Percentiles rank a stretch among this genome's conserved stretches.
These are phyloP conservation scores for Sinella curviseta DNA, from an alignment of 1,140 invertebrate species.

Conservation along the genomic window DNA sequence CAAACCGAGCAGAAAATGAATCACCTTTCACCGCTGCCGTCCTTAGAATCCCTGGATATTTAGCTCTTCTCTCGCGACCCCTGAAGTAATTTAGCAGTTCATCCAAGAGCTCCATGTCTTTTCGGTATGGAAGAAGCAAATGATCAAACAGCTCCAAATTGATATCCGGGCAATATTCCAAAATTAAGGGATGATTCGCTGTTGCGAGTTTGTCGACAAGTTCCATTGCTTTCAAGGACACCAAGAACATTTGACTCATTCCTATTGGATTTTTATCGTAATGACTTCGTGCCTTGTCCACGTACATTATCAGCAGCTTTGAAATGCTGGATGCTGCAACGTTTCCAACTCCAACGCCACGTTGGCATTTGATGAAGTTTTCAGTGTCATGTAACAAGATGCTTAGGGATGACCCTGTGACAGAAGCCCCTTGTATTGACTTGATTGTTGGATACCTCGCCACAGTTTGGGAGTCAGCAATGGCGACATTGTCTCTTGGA, in stretches of 20 bases:
- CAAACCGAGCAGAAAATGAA: neutral
- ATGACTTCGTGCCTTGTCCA: neutral
- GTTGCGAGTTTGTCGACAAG: neutral
- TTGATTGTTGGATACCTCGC: too few relatives aligned
- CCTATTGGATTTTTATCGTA: slow-evolving; percentile 28
- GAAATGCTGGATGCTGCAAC: neutral
- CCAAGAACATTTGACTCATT: slow-evolving; percentile 14
- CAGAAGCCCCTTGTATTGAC: too few relatives aligned
- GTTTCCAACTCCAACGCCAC: too few relatives aligned
- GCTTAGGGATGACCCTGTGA: too few relatives aligned
- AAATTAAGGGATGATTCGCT: neutral
- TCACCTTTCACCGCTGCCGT: neutral
- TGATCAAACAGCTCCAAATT: neutral
- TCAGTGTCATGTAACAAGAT: neutral
- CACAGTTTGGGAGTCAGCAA: too few relatives aligned
- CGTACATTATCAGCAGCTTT: neutral
- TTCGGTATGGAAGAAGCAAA: slow-evolving; percentile 20
- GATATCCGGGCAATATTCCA: slow-evolving; percentile 27
- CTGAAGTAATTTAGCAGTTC: neutral
- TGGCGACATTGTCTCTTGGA: neutral
- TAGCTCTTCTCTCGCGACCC: neutral
- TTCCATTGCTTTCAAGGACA: slow-evolving; percentile 19
- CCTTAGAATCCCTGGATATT: neutral
- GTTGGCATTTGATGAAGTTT: neutral
- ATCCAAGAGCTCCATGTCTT: slow-evolving; percentile 8